Conservation (phyloP, 2,888 invertebrate species). For the Ectemnius continuus region DNA sequence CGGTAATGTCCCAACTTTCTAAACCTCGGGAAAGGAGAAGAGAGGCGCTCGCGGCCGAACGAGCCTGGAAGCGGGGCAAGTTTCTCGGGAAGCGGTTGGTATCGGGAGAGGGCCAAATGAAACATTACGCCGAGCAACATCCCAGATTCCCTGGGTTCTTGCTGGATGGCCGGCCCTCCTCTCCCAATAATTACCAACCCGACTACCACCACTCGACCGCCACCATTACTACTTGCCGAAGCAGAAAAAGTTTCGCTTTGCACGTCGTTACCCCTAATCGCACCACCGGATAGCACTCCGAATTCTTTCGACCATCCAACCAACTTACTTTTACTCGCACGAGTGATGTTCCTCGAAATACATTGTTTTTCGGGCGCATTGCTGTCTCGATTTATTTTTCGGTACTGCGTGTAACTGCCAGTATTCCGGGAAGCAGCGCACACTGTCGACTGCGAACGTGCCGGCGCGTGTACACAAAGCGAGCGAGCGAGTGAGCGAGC, state of each 20-base stretch:
- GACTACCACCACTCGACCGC: background rate
- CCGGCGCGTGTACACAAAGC: too few species aligned
- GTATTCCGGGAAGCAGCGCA: too few species aligned
- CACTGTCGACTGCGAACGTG: too few species aligned
- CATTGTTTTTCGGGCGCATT: too few species aligned
- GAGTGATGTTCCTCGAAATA: too few species aligned
- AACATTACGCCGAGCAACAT: conserved; percentile 12
- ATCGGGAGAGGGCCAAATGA: conserved; percentile 38
- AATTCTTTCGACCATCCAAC: background rate
- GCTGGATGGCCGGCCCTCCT: background rate
- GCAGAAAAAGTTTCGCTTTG: background rate
- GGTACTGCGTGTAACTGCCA: too few species aligned
- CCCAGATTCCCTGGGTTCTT: conserved; percentile 37
- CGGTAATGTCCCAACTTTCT: conserved; percentile 71
- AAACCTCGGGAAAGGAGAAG: conserved; percentile 57
- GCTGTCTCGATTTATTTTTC: too few species aligned
- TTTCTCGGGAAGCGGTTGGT: background rate
- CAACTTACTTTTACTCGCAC: too few species aligned
- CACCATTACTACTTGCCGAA: too few species aligned
- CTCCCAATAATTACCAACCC: conserved; percentile 27
- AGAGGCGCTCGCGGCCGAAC: conserved; percentile 51
- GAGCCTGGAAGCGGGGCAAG: background rate
- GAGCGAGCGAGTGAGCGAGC: too few species aligned
- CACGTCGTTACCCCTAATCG: background rate
- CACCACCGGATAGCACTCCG: background rate